Evolutionary conservation across 2,888 invertebrate species (phyloP), one percentile per base, ranked within the genome.

Genomic region (Xanthorhoe spadicearia): DNA sequence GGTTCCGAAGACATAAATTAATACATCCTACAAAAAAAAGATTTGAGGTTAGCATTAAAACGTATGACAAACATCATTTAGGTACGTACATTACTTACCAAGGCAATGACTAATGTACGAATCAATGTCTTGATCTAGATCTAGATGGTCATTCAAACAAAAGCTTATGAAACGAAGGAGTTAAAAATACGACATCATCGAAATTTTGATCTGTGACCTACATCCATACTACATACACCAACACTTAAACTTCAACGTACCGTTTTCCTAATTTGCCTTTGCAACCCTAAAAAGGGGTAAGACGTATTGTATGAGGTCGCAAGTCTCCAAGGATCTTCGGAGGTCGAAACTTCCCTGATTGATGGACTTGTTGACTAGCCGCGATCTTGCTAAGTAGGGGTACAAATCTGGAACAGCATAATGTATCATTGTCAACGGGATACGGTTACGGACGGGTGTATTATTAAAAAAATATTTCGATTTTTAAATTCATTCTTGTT

Each of bases 361-460:
- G 67, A 71, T 69, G 59, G 51, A 54, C 18, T 64, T 51, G 53
- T 52, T 62, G 60, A 58, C 50, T 64, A 28, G 18, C 19, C 50
- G 17, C n/a, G 57, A 48, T 56, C 57, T 54, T 54, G 28, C 46
- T 64, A 48, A 57, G 60, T 18, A n/a, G 43, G 18, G 18, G 38
- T 51, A 51, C 43, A 69, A 38, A 50, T 54, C 66, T 66, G 66
- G 19, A 66, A 66, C 17, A 38, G 46, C 3, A 73, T 66, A 70
- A 58, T 54, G 56, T 61, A 66, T 48, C 17, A 48, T 66, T 61
- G 38, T 17, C n/a, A 48, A 8, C 28, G 23, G 38, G 19, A 48
- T 48, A 56, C 13, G 7, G 15, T 51, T 7, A 23, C 23, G 23
- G 10, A 10, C 13, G 19, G 18, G 19, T 43, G 38, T 13, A 38